Evolutionary conservation across 2,888 invertebrate genomes (phyloP).

Genomic region (Morpho deidamia): DNA sequence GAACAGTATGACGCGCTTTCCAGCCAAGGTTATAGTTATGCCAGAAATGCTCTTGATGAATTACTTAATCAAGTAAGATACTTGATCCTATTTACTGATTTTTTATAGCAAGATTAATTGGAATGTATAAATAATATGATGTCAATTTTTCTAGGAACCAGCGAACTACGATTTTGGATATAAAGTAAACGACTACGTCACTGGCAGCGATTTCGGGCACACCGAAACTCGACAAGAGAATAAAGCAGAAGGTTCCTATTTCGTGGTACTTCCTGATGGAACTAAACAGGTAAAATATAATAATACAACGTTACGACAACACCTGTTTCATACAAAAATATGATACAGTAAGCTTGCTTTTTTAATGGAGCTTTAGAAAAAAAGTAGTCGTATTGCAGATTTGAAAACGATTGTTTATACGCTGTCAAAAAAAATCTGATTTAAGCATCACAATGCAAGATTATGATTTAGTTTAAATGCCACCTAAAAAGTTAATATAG

Average conservation of each 20-base stretch:
- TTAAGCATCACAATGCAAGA: too few species aligned
- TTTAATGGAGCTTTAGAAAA: too few species aligned
- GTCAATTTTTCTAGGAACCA: slow-evolving; percentile 74
- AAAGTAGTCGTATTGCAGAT: too few species aligned
- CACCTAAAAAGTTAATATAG: too few species aligned
- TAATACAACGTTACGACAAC: neutral
- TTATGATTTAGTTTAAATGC: too few species aligned
- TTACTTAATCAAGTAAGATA: slow-evolving; percentile 50
- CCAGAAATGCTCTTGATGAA: slow-evolving; percentile 49
- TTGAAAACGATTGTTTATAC: too few species aligned
- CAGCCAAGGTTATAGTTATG: slow-evolving; percentile 47
- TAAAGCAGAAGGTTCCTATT: slow-evolving; percentile 80
- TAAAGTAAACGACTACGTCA: slow-evolving; percentile 80
- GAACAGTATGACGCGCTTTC: slow-evolving; percentile 63
- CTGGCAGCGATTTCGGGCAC: slow-evolving; percentile 82
- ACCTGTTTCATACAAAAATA: too few species aligned
- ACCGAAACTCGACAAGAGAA: slow-evolving; percentile 81
- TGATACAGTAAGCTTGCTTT: too few species aligned
- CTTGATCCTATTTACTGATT: too few species aligned
- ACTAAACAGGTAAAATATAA: slow-evolving; percentile 75
- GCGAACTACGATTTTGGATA: slow-evolving; percentile 83
- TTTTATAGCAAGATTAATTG: too few species aligned
- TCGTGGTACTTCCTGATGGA: slow-evolving; percentile 83
- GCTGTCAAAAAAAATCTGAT: too few species aligned
- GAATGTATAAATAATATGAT: too few species aligned